Percentiles rank a stretch among this genome's conserved stretches.
Evolutionary conservation across 1,140 invertebrate species (phyloP).

Genomic region (Harpegnathos saltator): DNA sequence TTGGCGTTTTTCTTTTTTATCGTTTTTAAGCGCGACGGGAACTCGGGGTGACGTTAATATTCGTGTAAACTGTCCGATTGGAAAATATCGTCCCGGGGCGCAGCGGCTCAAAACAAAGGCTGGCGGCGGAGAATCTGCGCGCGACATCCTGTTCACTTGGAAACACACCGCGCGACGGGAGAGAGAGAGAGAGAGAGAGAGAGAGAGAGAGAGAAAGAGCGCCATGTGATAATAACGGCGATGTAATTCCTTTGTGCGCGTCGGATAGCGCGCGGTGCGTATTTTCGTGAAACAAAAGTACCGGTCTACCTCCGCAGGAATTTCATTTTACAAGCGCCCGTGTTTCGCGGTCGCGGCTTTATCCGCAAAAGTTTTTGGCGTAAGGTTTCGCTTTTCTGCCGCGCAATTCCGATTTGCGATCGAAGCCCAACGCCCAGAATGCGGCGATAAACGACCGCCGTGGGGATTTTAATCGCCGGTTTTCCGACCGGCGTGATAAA

Average conservation of each 20-base stretch:
- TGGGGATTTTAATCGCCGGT: conserved; percentile 12
- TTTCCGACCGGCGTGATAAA: conserved; percentile 9
- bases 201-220: too few species aligned
- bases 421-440: conserved; percentile 1
- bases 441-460: conserved; percentile 24
- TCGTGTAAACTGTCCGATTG: not conserved
- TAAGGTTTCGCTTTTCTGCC: conserved; percentile 26
- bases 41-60: not conserved
- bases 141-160: conserved; percentile 16
- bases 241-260: conserved; percentile 24
- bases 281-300: conserved; percentile 49
- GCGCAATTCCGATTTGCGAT: conserved; percentile 34
- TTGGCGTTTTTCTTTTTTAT: too few species aligned
- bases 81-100: not conserved
- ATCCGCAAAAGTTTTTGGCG: conserved; percentile 36
- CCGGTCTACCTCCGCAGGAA: conserved; percentile 39
- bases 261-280: not conserved
- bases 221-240: conserved; percentile 30
- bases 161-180: conserved; percentile 3
- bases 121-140: conserved; percentile 3
- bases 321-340: conserved; percentile 25
- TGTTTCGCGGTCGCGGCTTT: conserved; percentile 25
- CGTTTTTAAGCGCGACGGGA: not conserved
- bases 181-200: too few species aligned
- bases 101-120: not conserved